Conservation (phyloP, 2,797 vertebrate genomes). For the Denticeps clupeoides region DNA sequence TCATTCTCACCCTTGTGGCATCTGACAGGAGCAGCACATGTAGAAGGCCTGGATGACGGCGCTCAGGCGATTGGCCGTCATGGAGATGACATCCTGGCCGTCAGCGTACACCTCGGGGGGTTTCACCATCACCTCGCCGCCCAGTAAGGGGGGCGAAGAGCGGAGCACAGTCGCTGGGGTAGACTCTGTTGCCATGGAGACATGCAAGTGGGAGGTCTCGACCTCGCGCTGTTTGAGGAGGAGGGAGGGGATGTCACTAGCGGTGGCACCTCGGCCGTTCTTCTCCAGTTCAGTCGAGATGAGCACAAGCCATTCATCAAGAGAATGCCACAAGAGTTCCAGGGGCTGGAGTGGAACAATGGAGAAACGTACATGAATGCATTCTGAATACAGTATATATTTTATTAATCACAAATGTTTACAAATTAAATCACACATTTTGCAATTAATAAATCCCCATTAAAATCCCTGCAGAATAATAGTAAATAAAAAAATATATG, state of each 20-base stretch:
- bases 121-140: slow-evolving; percentile 43
- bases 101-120: slow-evolving; percentile 68
- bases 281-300: slow-evolving; percentile 89
- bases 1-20: slow-evolving; percentile 81
- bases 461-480: too few relatives aligned
- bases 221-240: slow-evolving; percentile 79
- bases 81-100: slow-evolving; percentile 91
- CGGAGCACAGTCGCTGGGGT: not conserved
- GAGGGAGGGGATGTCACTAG: slow-evolving; percentile 80
- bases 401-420: too few relatives aligned
- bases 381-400: too few relatives aligned
- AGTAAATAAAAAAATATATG: too few relatives aligned
- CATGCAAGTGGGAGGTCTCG: slow-evolving; percentile 40
- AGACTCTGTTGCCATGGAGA: slow-evolving; percentile 11
- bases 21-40: slow-evolving; percentile 97
- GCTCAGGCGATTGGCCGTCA: slow-evolving; percentile 92
- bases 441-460: too few relatives aligned
- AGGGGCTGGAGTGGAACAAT: slow-evolving; percentile 81
- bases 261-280: slow-evolving; percentile 52
- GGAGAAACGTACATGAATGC: too few relatives aligned
- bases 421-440: too few relatives aligned
- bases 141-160: slow-evolving; percentile 34
- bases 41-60: slow-evolving; percentile 98
- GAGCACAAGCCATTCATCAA: slow-evolving; percentile 95
- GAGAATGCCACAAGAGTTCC: slow-evolving; percentile 94